phyloP scores from a whole-genome alignment of 1,140 invertebrate species.

The Cotesia vestalis region DNA sequence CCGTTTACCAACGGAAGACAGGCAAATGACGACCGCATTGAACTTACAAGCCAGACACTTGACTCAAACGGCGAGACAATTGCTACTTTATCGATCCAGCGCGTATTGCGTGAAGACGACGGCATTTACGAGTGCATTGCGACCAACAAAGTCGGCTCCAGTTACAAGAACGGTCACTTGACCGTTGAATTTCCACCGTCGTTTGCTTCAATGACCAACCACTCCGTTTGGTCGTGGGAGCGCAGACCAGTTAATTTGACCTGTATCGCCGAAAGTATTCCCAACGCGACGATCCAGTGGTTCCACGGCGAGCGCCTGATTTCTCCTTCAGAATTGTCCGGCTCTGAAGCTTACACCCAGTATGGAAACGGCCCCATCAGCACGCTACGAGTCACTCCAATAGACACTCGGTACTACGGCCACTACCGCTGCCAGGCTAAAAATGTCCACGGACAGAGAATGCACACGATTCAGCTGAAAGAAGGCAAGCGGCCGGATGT shows the following conservation, averaged over 20 bases:
- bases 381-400: conserved; percentile 73
- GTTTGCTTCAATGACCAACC: conserved; percentile 77
- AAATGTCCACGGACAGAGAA: conserved; percentile 77
- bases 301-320: conserved; percentile 61
- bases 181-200: conserved; percentile 84
- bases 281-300: conserved; percentile 92
- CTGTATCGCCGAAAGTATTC: conserved; percentile 88
- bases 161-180: conserved; percentile 81
- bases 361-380: conserved; percentile 75
- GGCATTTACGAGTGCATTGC: conserved; percentile 90
- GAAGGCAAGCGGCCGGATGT: conserved; percentile 72
- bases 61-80: conserved; percentile 70
- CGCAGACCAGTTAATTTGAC: conserved; percentile 82
- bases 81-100: conserved; percentile 71
- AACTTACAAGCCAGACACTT: conserved; percentile 67
- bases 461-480: conserved; percentile 75
- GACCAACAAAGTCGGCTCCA: conserved; percentile 78
- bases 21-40: conserved; percentile 71
- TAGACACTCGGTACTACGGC: conserved; percentile 74
- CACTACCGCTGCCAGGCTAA: conserved; percentile 84
- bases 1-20: conserved; percentile 72
- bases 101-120: conserved; percentile 70
- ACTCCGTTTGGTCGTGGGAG: conserved; percentile 83
- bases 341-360: conserved; percentile 68
- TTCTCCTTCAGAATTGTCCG: conserved; percentile 56